phyloP scores from a whole-genome alignment of 64 coral and sea anemone species.

The Pachyseris speciosa region DNA sequence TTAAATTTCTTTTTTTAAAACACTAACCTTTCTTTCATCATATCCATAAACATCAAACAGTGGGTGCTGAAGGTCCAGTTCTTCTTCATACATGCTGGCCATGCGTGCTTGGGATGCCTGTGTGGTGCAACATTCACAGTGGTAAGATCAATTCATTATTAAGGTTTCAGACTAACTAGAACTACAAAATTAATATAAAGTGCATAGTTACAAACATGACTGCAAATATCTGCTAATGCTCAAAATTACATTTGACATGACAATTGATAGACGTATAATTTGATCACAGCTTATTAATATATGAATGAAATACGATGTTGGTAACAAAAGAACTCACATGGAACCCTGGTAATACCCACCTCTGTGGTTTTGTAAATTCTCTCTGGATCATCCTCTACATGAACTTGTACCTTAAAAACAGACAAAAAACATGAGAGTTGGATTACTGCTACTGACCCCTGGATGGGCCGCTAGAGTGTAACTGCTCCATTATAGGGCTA shows the following conservation, averaged over 20 bases:
- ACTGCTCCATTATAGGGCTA: too few relatives aligned
- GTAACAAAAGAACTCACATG: too few relatives aligned
- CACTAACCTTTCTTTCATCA: slow-evolving; percentile 70
- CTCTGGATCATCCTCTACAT: slow-evolving; percentile 83
- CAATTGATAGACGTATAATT: too few relatives aligned
- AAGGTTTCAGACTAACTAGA: too few relatives aligned
- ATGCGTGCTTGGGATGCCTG: slow-evolving; percentile 81
- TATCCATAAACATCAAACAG: slow-evolving; percentile 92
- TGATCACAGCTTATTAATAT: too few relatives aligned
- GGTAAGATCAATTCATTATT: neutral
- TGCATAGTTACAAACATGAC: too few relatives aligned
- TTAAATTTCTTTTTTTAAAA: neutral
- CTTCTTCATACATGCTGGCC: slow-evolving; percentile 81
- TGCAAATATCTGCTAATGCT: too few relatives aligned
- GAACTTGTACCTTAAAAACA: slow-evolving; percentile 73
- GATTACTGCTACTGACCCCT: too few relatives aligned
- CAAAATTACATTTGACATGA: too few relatives aligned
- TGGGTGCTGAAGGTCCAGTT: slow-evolving; percentile 89
- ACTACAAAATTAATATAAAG: too few relatives aligned
- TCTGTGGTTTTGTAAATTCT: slow-evolving; percentile 81
- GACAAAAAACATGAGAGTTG: neutral
- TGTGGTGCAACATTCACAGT: neutral
- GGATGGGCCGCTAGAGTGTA: too few relatives aligned
- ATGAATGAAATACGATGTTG: too few relatives aligned
- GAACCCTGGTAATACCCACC: slow-evolving; percentile 9